Evolutionary conservation across 2,888 invertebrate genomes (phyloP).

Genomic region (Papilio protenor): DNA sequence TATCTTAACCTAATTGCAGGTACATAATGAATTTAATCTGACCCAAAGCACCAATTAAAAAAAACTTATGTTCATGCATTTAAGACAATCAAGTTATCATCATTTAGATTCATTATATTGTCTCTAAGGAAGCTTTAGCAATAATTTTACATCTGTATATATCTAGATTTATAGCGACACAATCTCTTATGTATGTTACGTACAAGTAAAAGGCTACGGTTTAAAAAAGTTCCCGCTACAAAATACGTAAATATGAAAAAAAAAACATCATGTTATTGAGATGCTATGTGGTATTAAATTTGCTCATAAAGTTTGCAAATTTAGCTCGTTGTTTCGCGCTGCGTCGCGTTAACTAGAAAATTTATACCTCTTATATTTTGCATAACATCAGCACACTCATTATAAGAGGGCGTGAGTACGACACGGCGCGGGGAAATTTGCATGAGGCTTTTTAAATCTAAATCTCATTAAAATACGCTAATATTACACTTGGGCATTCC

Average conservation of each 20-base stretch:
- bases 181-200: no score
- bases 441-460: slow-evolving; percentile 6
- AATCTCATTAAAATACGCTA: slow-evolving; percentile 10
- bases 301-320: slow-evolving; percentile 34
- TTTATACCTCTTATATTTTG: slow-evolving; percentile 34
- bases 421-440: slow-evolving; percentile 2
- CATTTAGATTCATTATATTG: no score
- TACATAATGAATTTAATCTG: no score
- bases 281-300: background rate
- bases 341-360: slow-evolving; percentile 32
- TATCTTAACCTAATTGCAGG: no score
- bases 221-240: background rate
- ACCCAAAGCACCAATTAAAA: no score
- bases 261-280: background rate
- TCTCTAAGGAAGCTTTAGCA: no score
- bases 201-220: no score
- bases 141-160: no score
- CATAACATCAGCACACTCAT: slow-evolving; percentile 34
- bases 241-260: background rate
- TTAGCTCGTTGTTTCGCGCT: slow-evolving; percentile 3
- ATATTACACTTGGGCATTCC: slow-evolving; percentile 1
- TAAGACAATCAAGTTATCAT: no score
- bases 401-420: slow-evolving; percentile 23
- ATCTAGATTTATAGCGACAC: no score
- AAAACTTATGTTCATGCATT: no score